These are phyloP conservation scores for Psittacula cyanocephala DNA, from an alignment of 2,113 vertebrate genomes.

Conservation along the genomic window DNA sequence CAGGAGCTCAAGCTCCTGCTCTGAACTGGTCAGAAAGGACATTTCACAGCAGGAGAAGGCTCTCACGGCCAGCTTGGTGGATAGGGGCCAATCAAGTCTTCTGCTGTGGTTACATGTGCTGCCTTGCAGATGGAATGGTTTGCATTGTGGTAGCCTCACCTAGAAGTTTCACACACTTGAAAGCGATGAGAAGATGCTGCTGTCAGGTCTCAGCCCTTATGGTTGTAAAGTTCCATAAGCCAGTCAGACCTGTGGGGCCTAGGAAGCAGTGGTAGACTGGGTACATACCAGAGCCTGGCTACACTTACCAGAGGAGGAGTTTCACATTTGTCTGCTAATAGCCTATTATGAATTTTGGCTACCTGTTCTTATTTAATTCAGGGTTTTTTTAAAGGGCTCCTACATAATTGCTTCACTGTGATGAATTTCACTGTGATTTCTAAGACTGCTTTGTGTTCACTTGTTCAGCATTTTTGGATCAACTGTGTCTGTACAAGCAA, in stretches of 20 bases:
- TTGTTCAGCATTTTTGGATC: not conserved
- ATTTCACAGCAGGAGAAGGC: not conserved
- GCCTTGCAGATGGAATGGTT: not conserved
- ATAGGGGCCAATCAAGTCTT: not conserved
- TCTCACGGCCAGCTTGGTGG: not conserved
- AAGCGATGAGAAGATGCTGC: not conserved
- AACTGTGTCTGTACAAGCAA: not conserved
- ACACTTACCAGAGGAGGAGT: not conserved
- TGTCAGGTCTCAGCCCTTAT: not conserved
- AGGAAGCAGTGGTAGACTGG: not conserved
- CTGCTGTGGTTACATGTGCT: not conserved
- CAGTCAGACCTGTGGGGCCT: not conserved
- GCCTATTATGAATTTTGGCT: not conserved
- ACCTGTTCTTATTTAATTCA: not conserved
- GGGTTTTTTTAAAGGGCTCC: not conserved
- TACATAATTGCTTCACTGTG: not conserved
- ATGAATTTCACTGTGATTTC: not conserved
- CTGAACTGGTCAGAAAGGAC: not conserved
- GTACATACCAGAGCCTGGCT: accelerated
- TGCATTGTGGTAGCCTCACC: not conserved
- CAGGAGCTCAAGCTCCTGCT: not conserved
- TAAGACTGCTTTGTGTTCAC: not conserved
- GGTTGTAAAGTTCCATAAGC: not conserved
- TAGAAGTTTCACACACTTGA: not conserved
- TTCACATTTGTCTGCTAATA: not conserved